Conservation (phyloP, 2,797 vertebrate genomes). For the Lates japonicus region DNA sequence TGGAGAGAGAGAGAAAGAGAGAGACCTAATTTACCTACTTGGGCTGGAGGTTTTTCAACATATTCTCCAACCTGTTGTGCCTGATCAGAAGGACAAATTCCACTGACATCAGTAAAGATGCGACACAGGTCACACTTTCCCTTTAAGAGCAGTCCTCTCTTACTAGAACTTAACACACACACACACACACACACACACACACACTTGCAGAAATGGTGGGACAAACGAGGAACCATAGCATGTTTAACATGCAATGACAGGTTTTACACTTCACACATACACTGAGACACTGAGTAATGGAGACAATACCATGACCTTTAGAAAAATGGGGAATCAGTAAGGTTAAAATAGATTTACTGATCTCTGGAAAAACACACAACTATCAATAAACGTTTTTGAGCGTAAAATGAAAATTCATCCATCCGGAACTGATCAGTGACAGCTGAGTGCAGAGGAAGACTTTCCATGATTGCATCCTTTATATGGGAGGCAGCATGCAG, state of each 20-base stretch:
- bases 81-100: slow-evolving; percentile 23
- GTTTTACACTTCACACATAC: neutral
- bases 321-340: neutral
- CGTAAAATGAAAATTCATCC: neutral
- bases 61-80: slow-evolving; percentile 42
- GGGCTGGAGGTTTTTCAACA: slow-evolving; percentile 21
- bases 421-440: slow-evolving; percentile 15
- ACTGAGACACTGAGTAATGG: neutral
- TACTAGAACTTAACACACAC: neutral
- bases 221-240: neutral
- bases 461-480: slow-evolving; percentile 14
- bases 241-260: neutral
- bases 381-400: neutral
- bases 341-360: neutral
- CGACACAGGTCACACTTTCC: slow-evolving; percentile 28
- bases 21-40: slow-evolving; percentile 10
- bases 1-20: neutral
- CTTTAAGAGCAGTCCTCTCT: neutral
- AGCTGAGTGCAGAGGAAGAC: slow-evolving; percentile 9
- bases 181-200: neutral
- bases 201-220: neutral
- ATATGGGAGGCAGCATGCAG: neutral
- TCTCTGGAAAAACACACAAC: neutral
- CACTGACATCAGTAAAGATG: slow-evolving; percentile 27
- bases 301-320: neutral